These are phyloP conservation scores for Poecilia latipinna DNA, from an alignment of 2,113 vertebrate genomes.

Conservation along the genomic window DNA sequence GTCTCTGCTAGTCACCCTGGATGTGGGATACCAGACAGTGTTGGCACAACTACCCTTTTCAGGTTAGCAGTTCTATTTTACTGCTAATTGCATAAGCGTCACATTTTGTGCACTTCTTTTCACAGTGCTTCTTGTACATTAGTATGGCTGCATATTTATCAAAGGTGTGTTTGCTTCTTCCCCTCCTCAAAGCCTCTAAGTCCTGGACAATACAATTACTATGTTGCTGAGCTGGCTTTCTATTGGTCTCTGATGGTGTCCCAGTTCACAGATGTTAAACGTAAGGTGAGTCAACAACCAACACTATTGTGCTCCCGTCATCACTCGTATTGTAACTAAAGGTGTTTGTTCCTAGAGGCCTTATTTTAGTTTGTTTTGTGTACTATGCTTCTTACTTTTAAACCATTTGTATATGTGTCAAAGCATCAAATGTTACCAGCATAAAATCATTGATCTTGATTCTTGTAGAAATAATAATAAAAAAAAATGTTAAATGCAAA, in stretches of 20 bases:
- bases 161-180: constrained; percentile 51
- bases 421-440: neutral
- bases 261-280: constrained; percentile 92
- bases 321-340: neutral
- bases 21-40: constrained; percentile 92
- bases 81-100: neutral
- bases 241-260: constrained; percentile 96
- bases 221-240: constrained; percentile 90
- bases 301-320: neutral
- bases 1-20: constrained; percentile 86
- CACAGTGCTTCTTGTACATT: no score
- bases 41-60: constrained; percentile 91
- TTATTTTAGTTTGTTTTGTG: neutral
- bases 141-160: constrained; percentile 6
- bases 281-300: constrained; percentile 87
- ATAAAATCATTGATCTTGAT: neutral
- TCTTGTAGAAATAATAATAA: no score
- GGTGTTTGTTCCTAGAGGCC: neutral
- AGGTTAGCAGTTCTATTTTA: constrained; percentile 76
- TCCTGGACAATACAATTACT: constrained; percentile 89
- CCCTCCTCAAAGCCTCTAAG: constrained; percentile 81
- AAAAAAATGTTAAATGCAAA: neutral
- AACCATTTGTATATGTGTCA: neutral
- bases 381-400: neutral
- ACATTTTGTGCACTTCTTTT: neutral